Percentiles rank a stretch among this genome's conserved stretches.
Evolutionary conservation across 1,140 invertebrate species (phyloP).

Genomic region (Nylanderia fulva): DNA sequence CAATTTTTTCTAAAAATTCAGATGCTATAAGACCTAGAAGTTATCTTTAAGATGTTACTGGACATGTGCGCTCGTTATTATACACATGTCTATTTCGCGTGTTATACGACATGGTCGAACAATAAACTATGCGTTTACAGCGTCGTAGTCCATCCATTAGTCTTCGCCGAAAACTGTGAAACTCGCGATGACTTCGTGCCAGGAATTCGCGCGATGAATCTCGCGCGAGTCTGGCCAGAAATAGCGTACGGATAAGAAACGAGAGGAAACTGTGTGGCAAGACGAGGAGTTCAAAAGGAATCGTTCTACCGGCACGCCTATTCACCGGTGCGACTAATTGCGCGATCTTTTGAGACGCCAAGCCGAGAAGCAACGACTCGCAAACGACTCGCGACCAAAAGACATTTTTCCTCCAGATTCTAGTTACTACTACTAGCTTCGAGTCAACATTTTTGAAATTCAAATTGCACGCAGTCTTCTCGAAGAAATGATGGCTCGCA

Average conservation of each 20-base stretch:
- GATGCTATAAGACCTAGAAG: neutral
- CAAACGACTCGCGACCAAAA: constrained; percentile 9
- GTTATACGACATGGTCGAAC: constrained; percentile 26
- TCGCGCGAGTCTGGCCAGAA: constrained; percentile 46
- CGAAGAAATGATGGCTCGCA: constrained; percentile 7
- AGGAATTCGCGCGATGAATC: constrained; percentile 43
- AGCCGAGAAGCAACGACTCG: neutral
- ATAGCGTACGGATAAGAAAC: constrained; percentile 15
- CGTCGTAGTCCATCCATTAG: constrained; percentile 44
- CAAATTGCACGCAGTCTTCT: constrained; percentile 28
- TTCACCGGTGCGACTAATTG: constrained; percentile 54
- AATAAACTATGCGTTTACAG: constrained; percentile 41
- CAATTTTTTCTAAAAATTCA: neutral
- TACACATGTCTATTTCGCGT: constrained; percentile 4
- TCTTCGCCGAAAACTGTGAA: constrained; percentile 49
- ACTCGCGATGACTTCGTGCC: constrained; percentile 24
- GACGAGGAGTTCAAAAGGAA: constrained; percentile 35
- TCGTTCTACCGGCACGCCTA: constrained; percentile 12
- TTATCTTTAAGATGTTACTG: neutral
- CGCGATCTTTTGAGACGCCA: constrained; percentile 38
- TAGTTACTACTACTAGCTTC: neutral
- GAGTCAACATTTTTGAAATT: constrained; percentile 45
- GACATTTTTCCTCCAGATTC: neutral
- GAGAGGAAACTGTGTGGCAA: constrained; percentile 33
- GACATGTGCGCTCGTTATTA: constrained; percentile 19